Percentiles rank a stretch among this genome's conserved stretches.
Evolutionary conservation across 2,797 vertebrate genomes (phyloP).

Genomic region (Rhinatrema bivittatum): DNA sequence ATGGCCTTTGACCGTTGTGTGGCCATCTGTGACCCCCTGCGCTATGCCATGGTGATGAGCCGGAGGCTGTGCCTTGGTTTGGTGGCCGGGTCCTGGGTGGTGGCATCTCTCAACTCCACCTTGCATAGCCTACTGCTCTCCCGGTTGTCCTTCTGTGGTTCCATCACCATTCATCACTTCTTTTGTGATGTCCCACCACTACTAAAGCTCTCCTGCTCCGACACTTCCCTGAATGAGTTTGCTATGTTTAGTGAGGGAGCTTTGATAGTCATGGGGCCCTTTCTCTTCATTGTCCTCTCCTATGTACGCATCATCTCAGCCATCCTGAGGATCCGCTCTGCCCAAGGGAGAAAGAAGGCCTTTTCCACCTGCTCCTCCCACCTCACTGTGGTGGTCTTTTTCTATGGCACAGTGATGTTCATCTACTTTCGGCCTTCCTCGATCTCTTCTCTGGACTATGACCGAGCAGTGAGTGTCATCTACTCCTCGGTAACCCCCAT

Average conservation of each 20-base stretch:
- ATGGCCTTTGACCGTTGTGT: conserved; percentile 13
- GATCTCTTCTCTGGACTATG: background rate
- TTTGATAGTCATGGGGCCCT: conserved; percentile 19
- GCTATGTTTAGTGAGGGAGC: conserved; percentile 34
- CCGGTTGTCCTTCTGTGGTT: conserved; percentile 1
- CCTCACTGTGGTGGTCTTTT: conserved; percentile 7
- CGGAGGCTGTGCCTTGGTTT: background rate
- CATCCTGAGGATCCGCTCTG: conserved; percentile 20
- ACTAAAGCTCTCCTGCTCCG: conserved; percentile 30
- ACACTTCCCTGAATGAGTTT: conserved; percentile 23
- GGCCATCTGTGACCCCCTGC: conserved; percentile 6
- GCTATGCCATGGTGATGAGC: conserved; percentile 8
- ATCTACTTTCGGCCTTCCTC: conserved; percentile 6
- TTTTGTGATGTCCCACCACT: conserved; percentile 38
- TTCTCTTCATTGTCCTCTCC: conserved; percentile 27
- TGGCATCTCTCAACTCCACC: conserved; percentile 3
- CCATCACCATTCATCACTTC: conserved; percentile 20
- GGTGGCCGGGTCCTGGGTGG: background rate
- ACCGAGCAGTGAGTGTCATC: conserved; percentile 3
- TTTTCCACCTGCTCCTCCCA: conserved; percentile 12
- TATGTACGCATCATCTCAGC: conserved; percentile 19
- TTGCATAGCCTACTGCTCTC: conserved; percentile 7
- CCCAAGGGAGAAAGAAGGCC: conserved; percentile 5
- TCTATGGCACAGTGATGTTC: conserved; percentile 6
- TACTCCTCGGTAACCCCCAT: conserved; percentile 9